Evolutionary conservation across 2,113 vertebrate species (phyloP), one percentile per base, ranked within the genome.

Genomic region (Poeciliopsis turrubarensis): DNA sequence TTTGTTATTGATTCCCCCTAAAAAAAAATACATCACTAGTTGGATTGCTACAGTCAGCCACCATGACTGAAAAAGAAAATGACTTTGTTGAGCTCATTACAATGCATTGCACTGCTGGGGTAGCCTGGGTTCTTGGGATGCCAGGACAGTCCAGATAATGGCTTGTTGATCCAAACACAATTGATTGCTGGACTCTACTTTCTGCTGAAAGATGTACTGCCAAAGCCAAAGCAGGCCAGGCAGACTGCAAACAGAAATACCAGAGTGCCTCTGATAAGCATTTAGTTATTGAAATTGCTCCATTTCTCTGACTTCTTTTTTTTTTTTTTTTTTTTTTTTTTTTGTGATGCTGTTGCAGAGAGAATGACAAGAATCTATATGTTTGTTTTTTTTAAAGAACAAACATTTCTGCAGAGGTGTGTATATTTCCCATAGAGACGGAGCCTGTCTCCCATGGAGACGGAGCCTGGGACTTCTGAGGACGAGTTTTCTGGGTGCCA

Each of bases 281-380:
- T n/a, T 51, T 70, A 60, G 47, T 65, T 27, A 71, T 80, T 81
- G 65, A 65, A 77, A 64, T 78, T 82, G 60, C 41, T 5, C 0
- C 68, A 72, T 65, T 76, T 74, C 65, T 19, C 47, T 30, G 29
- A 37, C 34, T 11, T 60, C 66, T 80, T 6, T 34, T 34, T 60
- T 69, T 80, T 17, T 15, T 60, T 69, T 80, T 6, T 34, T 34
- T 60, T 69, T 60, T 69, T 80, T 6, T 34, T 34, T 60, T 69
- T 80, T 17, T 15, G 44, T 60, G 67, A 41, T 10, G 4, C 12
- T 41, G 14, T 15, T n/a, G 2, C 51, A 10, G 25, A 25, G 5
- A n/a, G 25, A 57, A 10, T 57, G n/a, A 57, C n/a, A 25, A 25
- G 51, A 57, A 5, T 47, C 17, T 44, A 4, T 44, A 17, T 44